phyloP scores from a whole-genome alignment of 2,797 vertebrate species.

The Merluccius polli region DNA sequence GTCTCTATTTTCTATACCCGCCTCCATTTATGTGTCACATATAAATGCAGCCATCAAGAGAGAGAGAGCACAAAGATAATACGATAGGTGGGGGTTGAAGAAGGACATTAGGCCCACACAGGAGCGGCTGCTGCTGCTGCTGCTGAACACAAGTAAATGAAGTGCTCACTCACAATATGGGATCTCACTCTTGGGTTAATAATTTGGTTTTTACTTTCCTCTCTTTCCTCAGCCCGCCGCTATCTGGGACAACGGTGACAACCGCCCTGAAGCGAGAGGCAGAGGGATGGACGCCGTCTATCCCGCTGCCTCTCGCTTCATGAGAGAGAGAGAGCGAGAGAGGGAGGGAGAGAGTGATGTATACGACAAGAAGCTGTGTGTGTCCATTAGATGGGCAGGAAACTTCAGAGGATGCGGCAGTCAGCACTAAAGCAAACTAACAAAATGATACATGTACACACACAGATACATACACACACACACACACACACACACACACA shows the following conservation, averaged over 20 bases:
- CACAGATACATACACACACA: background rate
- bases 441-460: background rate
- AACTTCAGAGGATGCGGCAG: background rate
- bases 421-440: background rate
- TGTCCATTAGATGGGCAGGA: background rate
- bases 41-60: background rate
- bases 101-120: background rate
- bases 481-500: background rate
- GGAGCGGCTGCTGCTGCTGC: background rate
- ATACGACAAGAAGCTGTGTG: background rate
- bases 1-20: background rate
- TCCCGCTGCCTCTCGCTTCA: too few relatives aligned
- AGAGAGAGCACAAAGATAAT: background rate
- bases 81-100: background rate
- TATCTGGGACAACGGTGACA: background rate
- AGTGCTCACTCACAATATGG: background rate
- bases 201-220: slow-evolving; percentile 2
- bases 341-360: background rate
- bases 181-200: background rate
- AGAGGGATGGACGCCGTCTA: background rate
- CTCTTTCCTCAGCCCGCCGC: background rate
- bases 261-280: background rate
- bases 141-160: background rate
- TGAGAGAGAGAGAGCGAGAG: background rate
- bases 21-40: background rate